Conservation (phyloP, 2,797 vertebrate genomes). For the Poecilia gillii region DNA sequence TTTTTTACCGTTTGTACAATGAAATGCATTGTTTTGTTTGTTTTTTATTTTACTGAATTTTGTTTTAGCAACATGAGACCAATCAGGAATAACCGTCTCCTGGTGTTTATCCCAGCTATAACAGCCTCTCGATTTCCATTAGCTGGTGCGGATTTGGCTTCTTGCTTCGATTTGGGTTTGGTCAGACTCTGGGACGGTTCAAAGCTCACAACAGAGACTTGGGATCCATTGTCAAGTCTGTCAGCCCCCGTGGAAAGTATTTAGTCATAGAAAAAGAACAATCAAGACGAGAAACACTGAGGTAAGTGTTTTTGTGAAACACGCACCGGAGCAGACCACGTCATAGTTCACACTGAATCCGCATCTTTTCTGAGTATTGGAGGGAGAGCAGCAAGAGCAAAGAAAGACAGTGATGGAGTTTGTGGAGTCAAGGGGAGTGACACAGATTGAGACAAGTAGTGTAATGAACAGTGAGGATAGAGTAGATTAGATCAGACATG, state of each 20-base stretch:
- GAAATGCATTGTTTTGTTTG: not conserved
- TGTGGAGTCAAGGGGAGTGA: conserved; percentile 21
- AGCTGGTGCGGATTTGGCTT: conserved; percentile 78
- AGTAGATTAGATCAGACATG: conserved; percentile 32
- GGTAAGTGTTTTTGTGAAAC: conserved; percentile 44
- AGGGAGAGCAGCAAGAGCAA: conserved; percentile 11
- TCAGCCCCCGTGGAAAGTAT: conserved; percentile 65
- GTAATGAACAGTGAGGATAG: conserved; percentile 29
- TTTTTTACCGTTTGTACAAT: not conserved
- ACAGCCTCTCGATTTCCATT: conserved; percentile 2
- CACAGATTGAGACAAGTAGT: conserved; percentile 38
- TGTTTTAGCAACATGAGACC: not conserved
- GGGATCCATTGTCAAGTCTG: conserved; percentile 72
- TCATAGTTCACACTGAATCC: not conserved
- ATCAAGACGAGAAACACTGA: conserved; percentile 79
- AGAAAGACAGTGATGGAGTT: conserved; percentile 8
- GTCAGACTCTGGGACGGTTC: conserved; percentile 83
- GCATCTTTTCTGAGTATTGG: not conserved
- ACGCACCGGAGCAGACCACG: not conserved
- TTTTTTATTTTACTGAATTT: not conserved
- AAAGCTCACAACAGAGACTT: conserved; percentile 70
- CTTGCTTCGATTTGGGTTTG: conserved; percentile 79
- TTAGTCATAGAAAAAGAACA: conserved; percentile 74
- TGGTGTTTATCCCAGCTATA: not conserved
- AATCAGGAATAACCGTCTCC: not conserved